Base-by-base conservation (phyloP, 2,888 invertebrate genomes). In the Odontocolon sp. region DNA sequence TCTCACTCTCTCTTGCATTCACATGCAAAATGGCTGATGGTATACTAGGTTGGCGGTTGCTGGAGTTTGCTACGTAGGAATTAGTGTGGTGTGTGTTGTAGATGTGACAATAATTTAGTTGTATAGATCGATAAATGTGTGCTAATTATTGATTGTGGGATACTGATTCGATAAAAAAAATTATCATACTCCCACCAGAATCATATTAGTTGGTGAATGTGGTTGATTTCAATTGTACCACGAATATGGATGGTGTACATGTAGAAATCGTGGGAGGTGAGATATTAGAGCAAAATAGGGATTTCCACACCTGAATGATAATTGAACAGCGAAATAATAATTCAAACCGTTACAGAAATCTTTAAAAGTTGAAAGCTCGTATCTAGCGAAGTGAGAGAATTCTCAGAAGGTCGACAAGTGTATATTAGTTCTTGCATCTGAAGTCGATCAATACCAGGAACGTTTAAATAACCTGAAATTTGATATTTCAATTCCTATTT, bases 41-140 rank as follows among this genome's bases (percentile, higher is more conserved):
- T 14, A n/a, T 38, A 52, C 47, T 18, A 23, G 36, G 33, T 33
- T 21, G 1, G 23, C 23, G 28, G 36, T 28, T 40, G n/a, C 52
- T 31, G 14, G n/a, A n/a, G 64, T 50, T 31, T 52, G 18, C n/a
- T n/a, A 9, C 8, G 18, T 5, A 9, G 36, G n/a, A 5, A 36
- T 26, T 3, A 33, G 23, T 14, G 56, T 18, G 38, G 23, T 28
- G 18, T 40, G 14, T 42, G n/a, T 23, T 2, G 33, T 42, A 23
- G 28, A 42, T 5, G 40, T 45, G 63, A 54, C 63, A 38, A 26
- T 33, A 71, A 54, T 63, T 56, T 33, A 36, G 54, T 36, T 18
- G 28, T 26, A 6, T 18, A 63, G n/a, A 26, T 33, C 36, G 54
- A 45, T 54, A 45, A 45, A 28, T 28, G 36, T 33, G n/a, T 33